phyloP scores from a whole-genome alignment of 2,888 invertebrate genomes.

The Bombylius discolor region DNA sequence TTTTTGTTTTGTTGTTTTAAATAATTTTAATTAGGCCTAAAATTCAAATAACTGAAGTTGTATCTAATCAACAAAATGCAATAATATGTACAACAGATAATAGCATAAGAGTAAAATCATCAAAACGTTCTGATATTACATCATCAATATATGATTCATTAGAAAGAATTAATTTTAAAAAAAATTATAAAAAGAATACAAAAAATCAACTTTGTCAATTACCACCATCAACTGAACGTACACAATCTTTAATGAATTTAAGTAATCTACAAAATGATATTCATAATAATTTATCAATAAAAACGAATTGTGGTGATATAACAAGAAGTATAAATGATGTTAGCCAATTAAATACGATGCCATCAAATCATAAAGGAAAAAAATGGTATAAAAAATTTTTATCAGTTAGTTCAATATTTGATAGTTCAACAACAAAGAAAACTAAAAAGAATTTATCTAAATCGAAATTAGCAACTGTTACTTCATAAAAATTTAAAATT shows the following conservation, averaged over 20 bases:
- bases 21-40: neutral
- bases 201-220: too few species aligned
- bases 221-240: neutral
- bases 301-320: neutral
- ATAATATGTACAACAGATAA: neutral
- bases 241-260: constrained; percentile 3
- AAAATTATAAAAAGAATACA: too few species aligned
- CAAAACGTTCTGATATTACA: too few species aligned
- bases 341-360: neutral
- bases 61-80: neutral
- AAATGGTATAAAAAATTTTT: constrained; percentile 10
- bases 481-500: neutral
- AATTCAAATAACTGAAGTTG: neutral
- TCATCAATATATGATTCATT: too few species aligned
- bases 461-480: neutral
- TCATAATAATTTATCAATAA: neutral
- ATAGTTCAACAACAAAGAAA: neutral
- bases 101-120: too few species aligned
- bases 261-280: neutral
- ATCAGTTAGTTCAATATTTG: neutral
- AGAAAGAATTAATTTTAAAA: too few species aligned
- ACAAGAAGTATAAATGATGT: neutral
- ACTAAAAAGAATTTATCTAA: neutral
- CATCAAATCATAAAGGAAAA: neutral
- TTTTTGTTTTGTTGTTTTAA: neutral